Evolutionary conservation across 2,888 invertebrate species (phyloP).

Genomic region (Tortricodes alternella): DNA sequence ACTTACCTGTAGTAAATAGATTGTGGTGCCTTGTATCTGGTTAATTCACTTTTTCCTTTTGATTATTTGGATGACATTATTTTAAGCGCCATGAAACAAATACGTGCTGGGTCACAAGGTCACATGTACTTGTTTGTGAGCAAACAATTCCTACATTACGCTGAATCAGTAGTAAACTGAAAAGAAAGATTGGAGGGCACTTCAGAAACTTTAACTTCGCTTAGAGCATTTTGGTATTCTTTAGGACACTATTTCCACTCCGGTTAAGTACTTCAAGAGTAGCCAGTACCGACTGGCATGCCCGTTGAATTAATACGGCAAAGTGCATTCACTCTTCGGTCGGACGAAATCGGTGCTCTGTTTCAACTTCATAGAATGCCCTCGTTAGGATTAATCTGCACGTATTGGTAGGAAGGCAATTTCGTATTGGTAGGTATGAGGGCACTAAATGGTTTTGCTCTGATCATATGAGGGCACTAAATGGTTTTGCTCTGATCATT

Average conservation of each 20-base stretch:
- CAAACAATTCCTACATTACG: neutral
- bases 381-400: constrained; percentile 15
- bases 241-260: neutral
- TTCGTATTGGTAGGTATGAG: neutral
- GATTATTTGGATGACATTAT: neutral
- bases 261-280: neutral
- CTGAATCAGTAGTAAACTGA: constrained; percentile 5
- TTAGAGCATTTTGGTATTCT: neutral
- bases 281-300: neutral
- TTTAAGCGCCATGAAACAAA: neutral
- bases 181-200: neutral
- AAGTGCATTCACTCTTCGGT: constrained; percentile 6
- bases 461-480: neutral
- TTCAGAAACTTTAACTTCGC: constrained; percentile 2
- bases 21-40: neutral
- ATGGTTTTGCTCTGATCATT: constrained; percentile 7
- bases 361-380: neutral
- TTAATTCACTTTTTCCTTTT: neutral
- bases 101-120: neutral
- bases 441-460: neutral
- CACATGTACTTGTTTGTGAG: neutral
- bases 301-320: neutral
- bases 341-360: neutral
- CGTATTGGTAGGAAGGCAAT: constrained; percentile 13
- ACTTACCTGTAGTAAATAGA: neutral